These are phyloP conservation scores for Sebastes ruberrimus DNA, from an alignment of 2,797 vertebrate genomes.

Conservation along the genomic window DNA sequence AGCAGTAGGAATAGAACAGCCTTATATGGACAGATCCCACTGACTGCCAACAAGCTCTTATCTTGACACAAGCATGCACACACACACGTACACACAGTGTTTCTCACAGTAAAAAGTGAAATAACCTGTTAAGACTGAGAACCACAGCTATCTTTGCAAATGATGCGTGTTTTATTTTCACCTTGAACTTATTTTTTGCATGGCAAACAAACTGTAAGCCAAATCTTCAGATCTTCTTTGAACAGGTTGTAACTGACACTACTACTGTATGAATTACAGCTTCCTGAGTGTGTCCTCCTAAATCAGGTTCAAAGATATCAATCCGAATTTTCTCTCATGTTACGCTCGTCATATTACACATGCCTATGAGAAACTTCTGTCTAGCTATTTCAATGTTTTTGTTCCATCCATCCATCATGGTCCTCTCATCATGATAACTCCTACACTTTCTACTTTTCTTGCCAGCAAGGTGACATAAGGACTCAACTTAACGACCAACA, in stretches of 20 bases:
- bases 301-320: constrained; percentile 58
- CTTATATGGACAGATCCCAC: constrained; percentile 71
- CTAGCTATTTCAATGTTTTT: constrained; percentile 37
- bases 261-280: constrained; percentile 29
- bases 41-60: constrained; percentile 58
- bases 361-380: constrained; percentile 4
- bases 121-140: background rate
- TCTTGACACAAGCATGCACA: constrained; percentile 47
- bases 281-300: constrained; percentile 12
- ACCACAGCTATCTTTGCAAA: background rate
- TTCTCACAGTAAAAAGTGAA: background rate
- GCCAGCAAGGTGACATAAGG: constrained; percentile 53
- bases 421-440: background rate
- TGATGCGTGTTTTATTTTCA: background rate
- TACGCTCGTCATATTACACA: constrained; percentile 40
- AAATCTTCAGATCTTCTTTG: background rate
- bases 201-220: constrained; percentile 5
- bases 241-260: constrained; percentile 11
- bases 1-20: constrained; percentile 77
- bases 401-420: constrained; percentile 33
- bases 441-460: constrained; percentile 25
- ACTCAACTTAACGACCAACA: constrained; percentile 62
- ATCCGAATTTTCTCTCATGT: constrained; percentile 40
- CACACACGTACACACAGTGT: background rate
- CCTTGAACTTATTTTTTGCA: background rate